These are phyloP conservation scores for Eptesicus fuscus DNA, from an alignment of 2,113 vertebrate genomes.

Conservation along the genomic window DNA sequence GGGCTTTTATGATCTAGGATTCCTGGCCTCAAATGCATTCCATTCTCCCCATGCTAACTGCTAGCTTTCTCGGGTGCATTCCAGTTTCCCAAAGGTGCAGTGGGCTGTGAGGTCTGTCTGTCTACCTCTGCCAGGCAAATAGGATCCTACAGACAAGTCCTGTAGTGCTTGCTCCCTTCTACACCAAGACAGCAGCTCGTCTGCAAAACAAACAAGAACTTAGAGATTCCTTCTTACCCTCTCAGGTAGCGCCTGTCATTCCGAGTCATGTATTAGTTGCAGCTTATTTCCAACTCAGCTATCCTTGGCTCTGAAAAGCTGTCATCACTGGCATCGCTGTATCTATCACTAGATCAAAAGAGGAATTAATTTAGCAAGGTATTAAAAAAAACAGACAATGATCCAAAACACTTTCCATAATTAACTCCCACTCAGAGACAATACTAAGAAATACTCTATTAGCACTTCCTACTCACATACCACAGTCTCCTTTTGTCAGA, in stretches of 20 bases:
- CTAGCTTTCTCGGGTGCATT: not conserved
- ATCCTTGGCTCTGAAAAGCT: conserved; percentile 78
- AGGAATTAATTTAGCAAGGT: conserved; percentile 52
- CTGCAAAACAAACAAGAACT: not conserved
- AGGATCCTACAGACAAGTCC: not conserved
- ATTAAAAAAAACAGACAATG: not conserved
- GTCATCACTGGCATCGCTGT: conserved; percentile 80
- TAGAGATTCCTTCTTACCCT: conserved; percentile 71
- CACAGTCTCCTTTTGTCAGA: not conserved
- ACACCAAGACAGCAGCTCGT: not conserved
- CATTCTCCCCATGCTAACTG: not conserved
- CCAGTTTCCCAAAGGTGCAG: not conserved
- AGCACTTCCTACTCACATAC: not conserved
- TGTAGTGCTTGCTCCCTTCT: not conserved
- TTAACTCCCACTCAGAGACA: not conserved
- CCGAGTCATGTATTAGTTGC: conserved; percentile 43
- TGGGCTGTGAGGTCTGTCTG: not conserved
- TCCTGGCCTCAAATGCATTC: not conserved
- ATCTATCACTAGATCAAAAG: conserved; percentile 79
- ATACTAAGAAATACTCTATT: not conserved
- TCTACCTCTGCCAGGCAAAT: not conserved
- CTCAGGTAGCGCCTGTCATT: conserved; percentile 11
- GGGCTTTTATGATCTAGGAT: not conserved
- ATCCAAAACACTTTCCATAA: conserved; percentile 5
- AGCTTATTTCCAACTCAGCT: conserved; percentile 73